Conservation (phyloP, 2,113 vertebrate genomes). For the Aegotheles bennettii region DNA sequence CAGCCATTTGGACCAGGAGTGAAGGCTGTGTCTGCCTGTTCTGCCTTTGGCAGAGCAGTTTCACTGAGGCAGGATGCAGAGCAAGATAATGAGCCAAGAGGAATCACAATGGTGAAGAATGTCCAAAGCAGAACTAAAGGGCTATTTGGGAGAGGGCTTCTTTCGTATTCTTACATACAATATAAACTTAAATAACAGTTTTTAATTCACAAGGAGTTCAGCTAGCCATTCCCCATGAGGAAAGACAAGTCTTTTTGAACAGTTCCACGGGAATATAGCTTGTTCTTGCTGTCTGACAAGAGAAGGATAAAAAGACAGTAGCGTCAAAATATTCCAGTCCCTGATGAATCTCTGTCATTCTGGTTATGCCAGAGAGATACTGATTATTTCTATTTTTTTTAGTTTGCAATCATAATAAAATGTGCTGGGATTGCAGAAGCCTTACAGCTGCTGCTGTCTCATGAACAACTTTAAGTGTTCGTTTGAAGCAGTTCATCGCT, state of each 20-base stretch:
- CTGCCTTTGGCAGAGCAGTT: not conserved
- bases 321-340: not conserved
- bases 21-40: not conserved
- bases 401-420: conserved; percentile 15
- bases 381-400: not conserved
- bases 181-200: not conserved
- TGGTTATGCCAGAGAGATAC: conserved; percentile 3
- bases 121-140: not conserved
- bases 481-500: not conserved
- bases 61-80: not conserved
- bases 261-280: not conserved
- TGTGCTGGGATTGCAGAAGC: conserved; percentile 34
- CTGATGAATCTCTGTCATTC: conserved; percentile 51
- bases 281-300: conserved; percentile 14
- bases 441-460: conserved; percentile 10
- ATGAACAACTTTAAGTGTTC: conserved; percentile 13
- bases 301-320: conserved; percentile 46
- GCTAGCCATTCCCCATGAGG: not conserved
- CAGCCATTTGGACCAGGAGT: not conserved
- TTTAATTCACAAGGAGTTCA: not conserved
- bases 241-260: not conserved
- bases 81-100: not conserved
- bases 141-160: not conserved
- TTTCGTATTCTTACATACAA: not conserved
- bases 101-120: not conserved